These are phyloP conservation scores for Pristionchus exspectatus DNA, from an alignment of 2,888 invertebrate species.

Conservation along the genomic window DNA sequence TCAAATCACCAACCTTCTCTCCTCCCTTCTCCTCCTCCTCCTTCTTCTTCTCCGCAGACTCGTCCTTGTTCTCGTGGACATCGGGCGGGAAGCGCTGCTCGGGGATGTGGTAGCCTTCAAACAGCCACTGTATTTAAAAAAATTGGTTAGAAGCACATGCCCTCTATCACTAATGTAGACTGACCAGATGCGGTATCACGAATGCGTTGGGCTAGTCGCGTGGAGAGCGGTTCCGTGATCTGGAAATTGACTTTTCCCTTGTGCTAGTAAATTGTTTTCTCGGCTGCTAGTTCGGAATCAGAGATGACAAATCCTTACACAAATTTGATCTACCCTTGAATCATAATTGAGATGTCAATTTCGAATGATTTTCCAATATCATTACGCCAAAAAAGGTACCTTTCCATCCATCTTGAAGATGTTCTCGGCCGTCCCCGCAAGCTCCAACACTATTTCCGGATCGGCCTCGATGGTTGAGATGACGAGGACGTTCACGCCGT, in stretches of 20 bases:
- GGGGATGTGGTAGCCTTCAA: constrained; percentile 33
- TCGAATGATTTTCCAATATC: not conserved
- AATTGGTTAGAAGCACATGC: no score
- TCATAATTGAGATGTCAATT: no score
- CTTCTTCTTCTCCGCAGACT: constrained; percentile 28
- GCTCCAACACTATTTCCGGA: constrained; percentile 62
- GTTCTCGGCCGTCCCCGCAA: constrained; percentile 66
- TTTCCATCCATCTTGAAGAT: constrained; percentile 65
- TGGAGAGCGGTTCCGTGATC: constrained; percentile 62
- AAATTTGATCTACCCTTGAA: not conserved
- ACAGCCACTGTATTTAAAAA: no score
- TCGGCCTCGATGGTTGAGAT: constrained; percentile 71
- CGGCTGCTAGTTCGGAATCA: not conserved
- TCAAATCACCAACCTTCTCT: not conserved
- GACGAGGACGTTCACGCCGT: constrained; percentile 70
- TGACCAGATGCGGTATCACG: constrained; percentile 52
- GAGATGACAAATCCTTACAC: not conserved
- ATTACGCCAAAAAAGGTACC: not conserved
- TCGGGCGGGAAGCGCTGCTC: constrained; percentile 25
- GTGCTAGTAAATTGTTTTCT: not conserved
- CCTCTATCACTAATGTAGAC: not conserved
- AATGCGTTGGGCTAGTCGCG: constrained; percentile 70
- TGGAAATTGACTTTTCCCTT: not conserved
- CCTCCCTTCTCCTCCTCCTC: constrained; percentile 11
- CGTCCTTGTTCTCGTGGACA: constrained; percentile 35